A percentile compares a stretch with the other conserved stretches of the same genome.
These are phyloP conservation scores for Dorcus parallelipipedus DNA, from an alignment of 2,888 invertebrate genomes.

Conservation along the genomic window DNA sequence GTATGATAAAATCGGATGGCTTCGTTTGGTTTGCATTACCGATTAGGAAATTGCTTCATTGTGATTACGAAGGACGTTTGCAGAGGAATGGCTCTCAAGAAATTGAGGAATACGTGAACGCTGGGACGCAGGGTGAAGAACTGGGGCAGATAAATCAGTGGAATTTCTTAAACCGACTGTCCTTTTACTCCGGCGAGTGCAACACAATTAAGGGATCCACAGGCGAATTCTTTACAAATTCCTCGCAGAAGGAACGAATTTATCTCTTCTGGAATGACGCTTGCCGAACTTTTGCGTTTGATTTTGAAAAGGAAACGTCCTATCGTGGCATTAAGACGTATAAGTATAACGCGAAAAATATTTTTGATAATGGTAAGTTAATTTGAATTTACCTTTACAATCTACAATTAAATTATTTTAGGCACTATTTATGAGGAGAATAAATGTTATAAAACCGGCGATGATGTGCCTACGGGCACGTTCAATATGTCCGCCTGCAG, in stretches of 20 bases:
- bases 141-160: constrained; percentile 70
- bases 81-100: constrained; percentile 74
- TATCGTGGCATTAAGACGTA: constrained; percentile 62
- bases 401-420: constrained; percentile 36
- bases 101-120: constrained; percentile 73
- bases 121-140: constrained; percentile 68
- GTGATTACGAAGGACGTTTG: background rate
- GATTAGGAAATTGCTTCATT: background rate
- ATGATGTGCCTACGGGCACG: constrained; percentile 69
- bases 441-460: constrained; percentile 69
- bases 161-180: constrained; percentile 63
- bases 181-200: constrained; percentile 54
- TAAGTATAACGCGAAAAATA: constrained; percentile 62
- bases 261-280: constrained; percentile 71
- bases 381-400: constrained; percentile 23
- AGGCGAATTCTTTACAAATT: constrained; percentile 77
- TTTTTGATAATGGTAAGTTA: constrained; percentile 55
- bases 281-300: constrained; percentile 67
- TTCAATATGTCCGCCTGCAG: constrained; percentile 77
- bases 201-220: constrained; percentile 67
- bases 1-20: background rate
- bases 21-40: constrained; percentile 15
- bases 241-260: constrained; percentile 54
- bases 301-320: constrained; percentile 57
- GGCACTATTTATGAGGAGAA: constrained; percentile 60